Percentiles rank a stretch among this genome's conserved stretches.
phyloP scores from a whole-genome alignment of 2,888 invertebrate genomes.

The Pseudoips prasinana region DNA sequence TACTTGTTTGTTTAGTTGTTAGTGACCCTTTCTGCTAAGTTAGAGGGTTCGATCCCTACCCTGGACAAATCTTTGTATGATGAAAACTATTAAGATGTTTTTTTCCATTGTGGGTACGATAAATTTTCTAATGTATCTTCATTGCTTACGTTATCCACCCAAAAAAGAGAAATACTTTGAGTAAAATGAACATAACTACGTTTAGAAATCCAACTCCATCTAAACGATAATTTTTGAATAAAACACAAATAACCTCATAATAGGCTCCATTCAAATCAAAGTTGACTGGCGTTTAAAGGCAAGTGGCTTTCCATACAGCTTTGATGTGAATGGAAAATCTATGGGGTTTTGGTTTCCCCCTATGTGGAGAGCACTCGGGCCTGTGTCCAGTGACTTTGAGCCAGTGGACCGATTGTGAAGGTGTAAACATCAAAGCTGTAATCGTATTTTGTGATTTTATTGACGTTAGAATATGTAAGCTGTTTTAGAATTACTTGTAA shows the following conservation, averaged over 20 bases:
- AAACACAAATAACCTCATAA: slow-evolving; percentile 25
- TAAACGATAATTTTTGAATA: slow-evolving; percentile 20
- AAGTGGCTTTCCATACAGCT: slow-evolving; percentile 31
- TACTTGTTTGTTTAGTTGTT: too few relatives aligned
- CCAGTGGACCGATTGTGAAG: slow-evolving; percentile 34
- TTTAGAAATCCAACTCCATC: too few relatives aligned
- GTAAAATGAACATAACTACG: too few relatives aligned
- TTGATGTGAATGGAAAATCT: slow-evolving; percentile 29
- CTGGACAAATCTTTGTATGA: too few relatives aligned
- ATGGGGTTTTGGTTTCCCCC: slow-evolving; percentile 22
- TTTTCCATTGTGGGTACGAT: too few relatives aligned
- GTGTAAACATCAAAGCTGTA: slow-evolving; percentile 31
- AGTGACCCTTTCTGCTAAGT: too few relatives aligned
- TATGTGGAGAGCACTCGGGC: slow-evolving; percentile 13
- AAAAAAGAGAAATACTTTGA: too few relatives aligned
- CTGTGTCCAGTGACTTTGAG: slow-evolving; percentile 28
- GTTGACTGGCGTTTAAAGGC: slow-evolving; percentile 30
- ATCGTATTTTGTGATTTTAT: slow-evolving; percentile 18
- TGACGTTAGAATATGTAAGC: slow-evolving; percentile 3
- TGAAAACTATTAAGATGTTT: too few relatives aligned
- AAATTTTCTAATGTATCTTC: too few relatives aligned
- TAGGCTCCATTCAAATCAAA: slow-evolving; percentile 28
- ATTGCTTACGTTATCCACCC: too few relatives aligned
- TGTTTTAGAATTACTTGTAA: too few relatives aligned
- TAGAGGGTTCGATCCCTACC: too few relatives aligned